Conservation (phyloP, 2,797 vertebrate genomes). For the Podarcis siculus region DNA sequence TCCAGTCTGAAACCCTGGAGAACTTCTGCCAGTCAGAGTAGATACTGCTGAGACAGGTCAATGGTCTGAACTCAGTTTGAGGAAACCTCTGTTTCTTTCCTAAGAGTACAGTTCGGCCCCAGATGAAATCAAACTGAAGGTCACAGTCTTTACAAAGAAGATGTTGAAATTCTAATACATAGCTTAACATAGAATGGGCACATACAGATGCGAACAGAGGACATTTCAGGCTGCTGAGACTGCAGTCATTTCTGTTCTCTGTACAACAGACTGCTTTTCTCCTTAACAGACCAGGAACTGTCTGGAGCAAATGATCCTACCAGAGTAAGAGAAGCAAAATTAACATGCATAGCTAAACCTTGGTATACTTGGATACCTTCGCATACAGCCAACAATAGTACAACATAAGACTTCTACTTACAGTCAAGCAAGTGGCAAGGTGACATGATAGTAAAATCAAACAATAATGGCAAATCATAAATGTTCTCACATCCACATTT, state of each 20-base stretch:
- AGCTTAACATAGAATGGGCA: no score
- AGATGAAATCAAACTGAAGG: not conserved
- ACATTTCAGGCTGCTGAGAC: not conserved
- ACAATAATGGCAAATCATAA: not conserved
- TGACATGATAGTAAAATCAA: not conserved
- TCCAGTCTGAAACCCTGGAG: not conserved
- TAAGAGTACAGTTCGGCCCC: no score
- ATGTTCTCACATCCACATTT: not conserved
- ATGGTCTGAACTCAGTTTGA: not conserved
- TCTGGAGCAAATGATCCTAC: not conserved
- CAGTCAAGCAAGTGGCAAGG: not conserved
- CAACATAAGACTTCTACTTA: not conserved
- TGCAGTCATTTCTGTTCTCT: not conserved
- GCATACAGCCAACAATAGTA: not conserved
- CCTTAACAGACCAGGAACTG: not conserved
- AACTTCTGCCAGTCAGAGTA: not conserved
- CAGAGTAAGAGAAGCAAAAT: not conserved
- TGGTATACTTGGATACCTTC: not conserved
- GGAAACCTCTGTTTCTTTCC: no score
- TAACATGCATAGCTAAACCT: not conserved
- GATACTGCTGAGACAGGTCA: not conserved
- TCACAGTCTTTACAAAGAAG: not conserved
- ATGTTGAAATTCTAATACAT: not conserved
- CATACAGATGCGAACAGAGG: not conserved
- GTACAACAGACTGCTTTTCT: not conserved